Base-by-base conservation (phyloP, 2,797 vertebrate genomes). In the Orestias chungarensis region DNA sequence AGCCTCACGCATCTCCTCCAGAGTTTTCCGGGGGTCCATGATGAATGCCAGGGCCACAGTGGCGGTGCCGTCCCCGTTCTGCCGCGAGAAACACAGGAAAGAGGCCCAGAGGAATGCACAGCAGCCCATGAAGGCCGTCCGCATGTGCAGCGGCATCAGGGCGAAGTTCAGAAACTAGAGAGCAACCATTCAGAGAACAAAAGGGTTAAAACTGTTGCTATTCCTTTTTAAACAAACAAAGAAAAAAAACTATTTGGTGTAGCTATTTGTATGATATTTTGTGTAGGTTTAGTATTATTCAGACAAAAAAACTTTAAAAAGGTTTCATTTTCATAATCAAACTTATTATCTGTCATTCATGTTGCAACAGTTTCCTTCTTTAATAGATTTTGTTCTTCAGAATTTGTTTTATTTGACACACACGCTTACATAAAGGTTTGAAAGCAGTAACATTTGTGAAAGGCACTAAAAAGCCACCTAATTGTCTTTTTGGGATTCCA, bases 11-110 rank as follows among this genome's bases (percentile, higher is more conserved):
- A 92, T 87, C 35, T 91, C 89, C 80, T 93, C 84, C 80, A 94
- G 81, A 43, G 85, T 92, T 76, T 92, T 88, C 0, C 90, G 89
- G 15, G 93, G 92, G 69, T 92, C 86, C 88, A 92, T 87, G 64
- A 95, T 68, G 71, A 94, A 93, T 29, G 90, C 66, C n/a, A 96
- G 88, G 4, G 92, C 94, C 29, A 96, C 94, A 0, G 77, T 78
- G 1, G 91, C 92, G 0, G 96, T 96, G 38, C 96, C 96, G 0
- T 97, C 96, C 0, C 96, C 96, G 1, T 91, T 94, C 81, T 97
- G 96, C 14, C 95, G 94, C 0, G 96, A 97, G 88, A 96, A 97
- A 88, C 97, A 98, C n/a, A 99, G 89, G 92, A 98, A 99, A 62
- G 94, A 88, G 73, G 96, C 95, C 97, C 97, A 99, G 71, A 96